Conservation (phyloP, 35 echinoderm and acorn worm species). For the Eucidaris tribuloides region DNA sequence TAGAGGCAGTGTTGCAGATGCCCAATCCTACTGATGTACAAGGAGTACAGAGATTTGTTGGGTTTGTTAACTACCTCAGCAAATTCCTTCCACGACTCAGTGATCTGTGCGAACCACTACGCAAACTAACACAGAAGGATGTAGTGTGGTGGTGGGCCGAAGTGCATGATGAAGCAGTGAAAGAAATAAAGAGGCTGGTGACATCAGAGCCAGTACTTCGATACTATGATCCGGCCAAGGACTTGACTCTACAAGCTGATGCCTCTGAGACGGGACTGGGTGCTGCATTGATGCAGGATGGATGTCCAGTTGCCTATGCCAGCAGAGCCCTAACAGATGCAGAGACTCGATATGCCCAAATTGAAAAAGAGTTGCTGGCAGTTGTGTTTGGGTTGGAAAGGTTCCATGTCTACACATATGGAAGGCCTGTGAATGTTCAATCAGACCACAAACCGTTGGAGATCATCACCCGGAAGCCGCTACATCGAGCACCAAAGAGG, state of each 20-base stretch:
- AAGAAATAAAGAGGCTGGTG: conserved; percentile 19
- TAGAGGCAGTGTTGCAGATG: conserved; percentile 46
- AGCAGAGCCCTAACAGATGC: conserved; percentile 43
- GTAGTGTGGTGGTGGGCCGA: conserved; percentile 46
- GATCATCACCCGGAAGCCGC: conserved; percentile 51
- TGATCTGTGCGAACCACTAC: conserved; percentile 39
- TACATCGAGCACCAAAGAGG: conserved; percentile 51
- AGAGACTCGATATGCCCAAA: conserved; percentile 56
- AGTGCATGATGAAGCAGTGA: conserved; percentile 41
- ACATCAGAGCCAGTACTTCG: conserved; percentile 34
- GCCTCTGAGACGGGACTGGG: conserved; percentile 41
- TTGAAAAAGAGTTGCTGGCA: conserved; percentile 49
- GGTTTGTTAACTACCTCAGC: conserved; percentile 69
- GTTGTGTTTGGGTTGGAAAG: conserved; percentile 55
- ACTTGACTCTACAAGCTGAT: conserved; percentile 34
- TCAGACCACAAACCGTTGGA: conserved; percentile 62
- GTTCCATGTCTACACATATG: conserved; percentile 79
- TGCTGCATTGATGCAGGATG: conserved; percentile 21
- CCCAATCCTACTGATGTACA: conserved; percentile 35
- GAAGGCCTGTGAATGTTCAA: conserved; percentile 30
- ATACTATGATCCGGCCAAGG: conserved; percentile 36
- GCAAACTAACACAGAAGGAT: conserved; percentile 41
- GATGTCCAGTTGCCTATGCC: conserved; percentile 50
- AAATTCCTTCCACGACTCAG: conserved; percentile 40
- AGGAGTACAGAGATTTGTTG: conserved; percentile 55